Evolutionary conservation across 2,113 vertebrate genomes (phyloP).

Genomic region (Dicerorhinus sumatrensis): DNA sequence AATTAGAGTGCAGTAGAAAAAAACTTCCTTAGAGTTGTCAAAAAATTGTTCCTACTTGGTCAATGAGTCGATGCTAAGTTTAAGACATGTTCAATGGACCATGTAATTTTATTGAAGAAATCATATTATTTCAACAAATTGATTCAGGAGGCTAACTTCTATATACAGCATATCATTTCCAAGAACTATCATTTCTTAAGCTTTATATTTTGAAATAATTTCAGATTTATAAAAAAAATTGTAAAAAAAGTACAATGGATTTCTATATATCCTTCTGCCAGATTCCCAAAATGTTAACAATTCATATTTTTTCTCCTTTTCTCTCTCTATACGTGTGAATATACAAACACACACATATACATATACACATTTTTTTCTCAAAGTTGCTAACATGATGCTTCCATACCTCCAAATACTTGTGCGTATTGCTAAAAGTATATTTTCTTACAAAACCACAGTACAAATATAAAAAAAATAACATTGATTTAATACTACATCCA

Average conservation of each 20-base stretch:
- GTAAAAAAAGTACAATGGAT: constrained; percentile 33
- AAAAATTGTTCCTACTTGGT: constrained; percentile 18
- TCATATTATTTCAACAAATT: not conserved
- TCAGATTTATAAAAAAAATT: constrained; percentile 28
- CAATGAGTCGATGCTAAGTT: constrained; percentile 24
- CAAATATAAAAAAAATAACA: constrained; percentile 21
- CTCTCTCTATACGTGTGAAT: not conserved
- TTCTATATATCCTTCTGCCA: not conserved
- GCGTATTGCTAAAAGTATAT: not conserved
- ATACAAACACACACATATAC: not conserved
- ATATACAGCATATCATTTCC: not conserved
- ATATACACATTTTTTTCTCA: not conserved
- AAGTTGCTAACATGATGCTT: not conserved
- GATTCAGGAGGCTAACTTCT: not conserved
- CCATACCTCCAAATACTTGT: not conserved
- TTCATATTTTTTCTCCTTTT: not conserved
- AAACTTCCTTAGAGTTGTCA: not conserved
- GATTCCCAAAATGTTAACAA: constrained; percentile 24
- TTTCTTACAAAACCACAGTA: not conserved
- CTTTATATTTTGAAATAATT: constrained; percentile 48
- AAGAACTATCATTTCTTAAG: constrained; percentile 7
- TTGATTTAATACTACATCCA: not conserved
- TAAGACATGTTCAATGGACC: not conserved
- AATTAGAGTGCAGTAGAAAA: constrained; percentile 31
- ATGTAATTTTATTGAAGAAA: not conserved